Base-by-base conservation (phyloP, 2,797 vertebrate genomes). In the Picus viridis region DNA sequence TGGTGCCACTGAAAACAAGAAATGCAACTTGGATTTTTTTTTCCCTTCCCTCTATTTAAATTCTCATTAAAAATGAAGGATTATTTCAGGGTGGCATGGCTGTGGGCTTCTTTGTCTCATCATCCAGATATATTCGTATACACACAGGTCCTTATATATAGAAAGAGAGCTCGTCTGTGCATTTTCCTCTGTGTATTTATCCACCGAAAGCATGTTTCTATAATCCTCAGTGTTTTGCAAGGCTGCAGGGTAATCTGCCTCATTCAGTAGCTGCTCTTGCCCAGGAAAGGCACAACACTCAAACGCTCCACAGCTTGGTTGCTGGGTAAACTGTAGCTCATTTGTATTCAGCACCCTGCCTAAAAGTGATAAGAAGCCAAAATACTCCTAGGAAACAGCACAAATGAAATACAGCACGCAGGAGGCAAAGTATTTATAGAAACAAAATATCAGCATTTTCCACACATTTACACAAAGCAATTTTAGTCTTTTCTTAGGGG, bases 361-460 rank as follows among this genome's bases (percentile, higher is more conserved):
- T 94, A 92, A 95, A 93, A 96, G 94, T 70, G 97, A 98, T 97
- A 97, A 97, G 96, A 94, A 96, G 96, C 97, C 96, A 94, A 96
- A 43, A 96, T 95, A 92, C 96, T 96, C 97, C 96, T 90, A 96
- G 97, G 97, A 97, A 98, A 97, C 88, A 24, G 96, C 91, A 80
- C 96, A 86, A 97, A 97, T 96, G 97, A 97, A 97, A 97, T 97
- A 95, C 90, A 29, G 96, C 85, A 92, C 82, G 54, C 93, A 54
- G 85, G 96, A 97, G 95, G 97, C 86, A 2, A 95, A 97, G 96
- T 98, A 98, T 98, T 98, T 98, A 98, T 98, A 98, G 98, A 98
- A 98, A 96, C 97, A 97, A 97, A 97, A 97, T 97, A 97, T 98
- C 98, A 98, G 98, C 98, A 96, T 97, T 98, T 98, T 97, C 97